phyloP scores from a whole-genome alignment of 1,140 invertebrate species.

The Sesamia nonagrioides region DNA sequence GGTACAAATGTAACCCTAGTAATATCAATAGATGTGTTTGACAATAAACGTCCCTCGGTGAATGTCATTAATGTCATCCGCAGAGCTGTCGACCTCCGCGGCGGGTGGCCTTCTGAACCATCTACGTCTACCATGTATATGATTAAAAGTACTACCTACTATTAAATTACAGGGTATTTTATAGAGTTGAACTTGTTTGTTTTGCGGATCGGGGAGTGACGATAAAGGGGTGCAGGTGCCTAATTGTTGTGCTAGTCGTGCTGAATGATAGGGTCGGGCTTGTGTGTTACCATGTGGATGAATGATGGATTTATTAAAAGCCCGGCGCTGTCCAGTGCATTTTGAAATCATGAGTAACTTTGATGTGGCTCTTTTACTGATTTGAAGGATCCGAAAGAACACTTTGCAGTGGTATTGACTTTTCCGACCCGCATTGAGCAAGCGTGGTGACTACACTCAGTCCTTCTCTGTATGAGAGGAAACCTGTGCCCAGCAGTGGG shows the following conservation, averaged over 20 bases:
- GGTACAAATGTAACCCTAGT: slow-evolving; percentile 23
- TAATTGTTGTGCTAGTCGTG: slow-evolving; percentile 18
- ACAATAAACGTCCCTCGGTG: slow-evolving; percentile 47
- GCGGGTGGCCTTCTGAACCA: slow-evolving; percentile 34
- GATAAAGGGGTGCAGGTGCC: slow-evolving; percentile 21
- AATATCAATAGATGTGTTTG: slow-evolving; percentile 42
- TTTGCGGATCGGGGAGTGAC: slow-evolving; percentile 19
- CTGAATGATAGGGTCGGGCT: neutral
- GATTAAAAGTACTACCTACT: slow-evolving; percentile 25
- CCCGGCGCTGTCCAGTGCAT: no score
- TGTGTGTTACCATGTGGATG: neutral
- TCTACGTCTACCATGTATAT: slow-evolving; percentile 36
- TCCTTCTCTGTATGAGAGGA: no score
- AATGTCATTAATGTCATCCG: slow-evolving; percentile 49
- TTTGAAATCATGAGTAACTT: no score
- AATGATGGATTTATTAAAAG: slow-evolving; percentile 7
- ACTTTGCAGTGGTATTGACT: neutral
- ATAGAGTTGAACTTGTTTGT: slow-evolving; percentile 23
- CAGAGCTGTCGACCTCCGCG: slow-evolving; percentile 42
- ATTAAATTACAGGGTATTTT: slow-evolving; percentile 33
- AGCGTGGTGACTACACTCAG: no score
- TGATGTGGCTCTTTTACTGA: no score
- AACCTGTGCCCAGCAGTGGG: no score
- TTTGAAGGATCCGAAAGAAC: no score
- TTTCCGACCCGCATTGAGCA: no score